Evolutionary conservation across 2,888 invertebrate genomes (phyloP).

Genomic region (Sphaerophoria rueppellii): DNA sequence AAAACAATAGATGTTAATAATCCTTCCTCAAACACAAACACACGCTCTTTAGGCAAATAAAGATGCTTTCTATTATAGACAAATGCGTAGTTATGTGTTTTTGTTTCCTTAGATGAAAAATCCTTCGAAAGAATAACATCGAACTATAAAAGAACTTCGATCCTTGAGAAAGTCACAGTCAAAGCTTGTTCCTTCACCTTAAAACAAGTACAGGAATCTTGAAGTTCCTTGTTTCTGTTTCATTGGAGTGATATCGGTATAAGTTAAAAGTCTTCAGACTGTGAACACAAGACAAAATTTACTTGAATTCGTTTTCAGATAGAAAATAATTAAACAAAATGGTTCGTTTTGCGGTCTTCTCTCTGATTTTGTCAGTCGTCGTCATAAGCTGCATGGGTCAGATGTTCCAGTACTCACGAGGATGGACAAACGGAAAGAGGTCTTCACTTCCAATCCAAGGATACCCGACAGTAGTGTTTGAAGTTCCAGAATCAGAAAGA

Average conservation of each 20-base stretch:
- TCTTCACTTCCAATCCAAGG: conserved; percentile 74
- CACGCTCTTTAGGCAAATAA: conserved; percentile 60
- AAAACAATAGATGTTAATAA: conserved; percentile 80
- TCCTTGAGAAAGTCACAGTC: conserved; percentile 41
- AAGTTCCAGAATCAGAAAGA: conserved; percentile 77
- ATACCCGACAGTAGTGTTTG: conserved; percentile 76
- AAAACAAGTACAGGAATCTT: background rate
- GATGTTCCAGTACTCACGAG: conserved; percentile 90
- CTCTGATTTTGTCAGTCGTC: conserved; percentile 72
- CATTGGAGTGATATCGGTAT: too few relatives aligned
- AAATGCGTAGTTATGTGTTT: background rate
- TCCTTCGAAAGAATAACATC: too few relatives aligned
- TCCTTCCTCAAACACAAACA: conserved; percentile 78
- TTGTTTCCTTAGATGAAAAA: background rate
- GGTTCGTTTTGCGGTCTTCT: conserved; percentile 76
- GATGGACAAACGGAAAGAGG: conserved; percentile 90
- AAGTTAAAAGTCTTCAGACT: too few relatives aligned
- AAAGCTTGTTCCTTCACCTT: conserved; percentile 37
- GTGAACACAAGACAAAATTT: too few relatives aligned
- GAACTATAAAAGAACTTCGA: background rate
- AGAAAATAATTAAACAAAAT: conserved; percentile 38
- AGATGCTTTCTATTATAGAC: background rate
- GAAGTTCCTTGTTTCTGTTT: background rate
- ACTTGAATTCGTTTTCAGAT: background rate
- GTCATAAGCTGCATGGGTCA: conserved; percentile 83